Base-by-base conservation (phyloP, 2,113 vertebrate species). In the Bubo scandiacus region DNA sequence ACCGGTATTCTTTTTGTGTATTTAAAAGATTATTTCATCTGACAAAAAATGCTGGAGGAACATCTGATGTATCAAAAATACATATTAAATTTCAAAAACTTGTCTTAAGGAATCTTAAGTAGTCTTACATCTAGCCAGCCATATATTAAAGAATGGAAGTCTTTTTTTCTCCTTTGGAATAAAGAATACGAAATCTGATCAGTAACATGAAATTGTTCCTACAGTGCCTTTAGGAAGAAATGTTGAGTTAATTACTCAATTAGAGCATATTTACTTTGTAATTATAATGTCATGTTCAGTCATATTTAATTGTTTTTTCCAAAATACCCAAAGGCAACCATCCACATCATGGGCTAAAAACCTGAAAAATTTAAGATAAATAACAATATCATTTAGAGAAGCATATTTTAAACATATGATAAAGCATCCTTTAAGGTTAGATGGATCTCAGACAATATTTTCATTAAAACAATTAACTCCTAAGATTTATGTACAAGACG, bases 211-310 rank as follows among this genome's bases (percentile, higher is more conserved):
- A 77, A 65, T 93, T 9, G 2, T 90, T 93, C 92, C 78, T 97
- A 80, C 79, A 93, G 91, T 94, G 96, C 91, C 92, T 94, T 92
- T 82, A 97, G 92, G 90, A 97, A 96, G 92, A 96, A 96, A 97
- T 84, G 94, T 86, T 97, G 95, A 94, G 94, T 95, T 96, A 97
- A 96, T 97, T 97, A 96, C 92, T 93, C 92, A 95, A 96, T 96
- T 95, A 96, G 74, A 94, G 79, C 83, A 91, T 96, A 97, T 96
- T 96, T 97, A 97, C 87, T 97, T 97, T 94, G 82, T 94, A 96
- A 97, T 97, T 97, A 93, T 65, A 95, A 84, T 96, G 95, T 81
- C 96, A 93, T 93, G 92, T 97, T 96, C 94, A 95, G 91, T 91
- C 92, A 83, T 89, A 93, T 93, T 68, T 94, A 96, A 96, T 84